Evolutionary conservation across 2,888 invertebrate genomes (phyloP).

Genomic region (Abscondita cerata): DNA sequence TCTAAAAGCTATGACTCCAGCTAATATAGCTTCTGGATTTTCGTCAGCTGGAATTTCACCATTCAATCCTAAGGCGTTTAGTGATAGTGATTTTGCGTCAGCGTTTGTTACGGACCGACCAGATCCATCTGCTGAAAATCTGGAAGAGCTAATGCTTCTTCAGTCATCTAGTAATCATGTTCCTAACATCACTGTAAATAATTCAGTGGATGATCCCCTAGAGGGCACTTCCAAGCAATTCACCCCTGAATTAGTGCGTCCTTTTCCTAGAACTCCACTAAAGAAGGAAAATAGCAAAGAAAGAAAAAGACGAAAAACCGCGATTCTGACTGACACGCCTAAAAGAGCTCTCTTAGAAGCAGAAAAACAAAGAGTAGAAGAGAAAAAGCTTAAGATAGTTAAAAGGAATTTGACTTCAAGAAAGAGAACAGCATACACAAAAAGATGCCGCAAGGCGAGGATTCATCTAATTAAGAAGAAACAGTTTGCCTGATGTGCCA

Average conservation of each 20-base stretch:
- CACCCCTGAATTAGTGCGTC: constrained; percentile 2
- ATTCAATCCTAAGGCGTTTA: constrained; percentile 48
- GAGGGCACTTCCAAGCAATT: constrained; percentile 3
- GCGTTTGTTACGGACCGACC: constrained; percentile 43
- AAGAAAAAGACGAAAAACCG: constrained; percentile 43
- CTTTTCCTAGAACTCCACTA: constrained; percentile 38
- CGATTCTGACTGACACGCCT: constrained; percentile 46
- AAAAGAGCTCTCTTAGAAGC: constrained; percentile 36
- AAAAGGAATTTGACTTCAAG: background rate
- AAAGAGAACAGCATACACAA: background rate
- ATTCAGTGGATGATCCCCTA: constrained; percentile 1
- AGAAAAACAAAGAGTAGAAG: constrained; percentile 7
- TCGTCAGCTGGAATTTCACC: constrained; percentile 49
- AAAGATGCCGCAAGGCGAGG: background rate
- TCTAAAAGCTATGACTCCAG: constrained; percentile 48
- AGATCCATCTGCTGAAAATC: constrained; percentile 4
- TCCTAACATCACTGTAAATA: background rate
- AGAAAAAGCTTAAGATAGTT: constrained; percentile 3
- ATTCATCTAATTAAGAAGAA: constrained; percentile 5
- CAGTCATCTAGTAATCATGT: constrained; percentile 1
- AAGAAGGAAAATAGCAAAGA: constrained; percentile 37
- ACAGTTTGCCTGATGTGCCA: constrained; percentile 6
- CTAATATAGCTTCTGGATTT: constrained; percentile 50
- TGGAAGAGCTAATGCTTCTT: constrained; percentile 1
- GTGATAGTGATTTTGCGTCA: constrained; percentile 46